phyloP scores from a whole-genome alignment of 2,888 invertebrate species.

The Drosophila ustulata region DNA sequence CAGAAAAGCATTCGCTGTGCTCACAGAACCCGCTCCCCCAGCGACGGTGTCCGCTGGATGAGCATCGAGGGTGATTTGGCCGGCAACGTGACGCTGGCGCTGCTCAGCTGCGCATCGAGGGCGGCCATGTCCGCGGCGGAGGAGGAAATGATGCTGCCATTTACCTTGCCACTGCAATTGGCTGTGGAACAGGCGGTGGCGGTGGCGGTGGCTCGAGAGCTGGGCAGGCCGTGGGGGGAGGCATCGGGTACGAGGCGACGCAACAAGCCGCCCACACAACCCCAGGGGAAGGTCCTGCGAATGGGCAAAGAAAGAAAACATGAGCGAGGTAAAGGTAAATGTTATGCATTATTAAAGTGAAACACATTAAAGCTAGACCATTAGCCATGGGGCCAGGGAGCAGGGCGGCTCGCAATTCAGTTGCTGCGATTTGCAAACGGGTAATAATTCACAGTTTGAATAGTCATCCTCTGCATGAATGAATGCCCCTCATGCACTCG shows the following conservation, averaged over 20 bases:
- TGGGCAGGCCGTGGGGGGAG: constrained; percentile 85
- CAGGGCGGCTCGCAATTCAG: neutral
- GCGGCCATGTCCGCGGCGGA: constrained; percentile 59
- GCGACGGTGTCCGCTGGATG: constrained; percentile 83
- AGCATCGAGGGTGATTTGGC: constrained; percentile 83
- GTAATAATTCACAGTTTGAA: constrained; percentile 56
- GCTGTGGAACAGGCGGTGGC: constrained; percentile 12
- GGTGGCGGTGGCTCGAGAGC: constrained; percentile 25
- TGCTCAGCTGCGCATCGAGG: constrained; percentile 68
- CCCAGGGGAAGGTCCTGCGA: constrained; percentile 91
- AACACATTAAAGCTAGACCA: constrained; percentile 75
- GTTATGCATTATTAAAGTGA: constrained; percentile 76
- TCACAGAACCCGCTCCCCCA: constrained; percentile 85
- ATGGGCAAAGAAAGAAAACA: constrained; percentile 19
- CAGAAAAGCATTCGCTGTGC: constrained; percentile 1
- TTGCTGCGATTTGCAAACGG: constrained; percentile 41
- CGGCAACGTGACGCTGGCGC: constrained; percentile 70
- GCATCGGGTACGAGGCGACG: constrained; percentile 89
- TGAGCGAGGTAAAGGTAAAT: constrained; percentile 41
- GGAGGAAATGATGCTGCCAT: constrained; percentile 36
- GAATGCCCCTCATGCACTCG: constrained; percentile 21
- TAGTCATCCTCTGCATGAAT: constrained; percentile 29
- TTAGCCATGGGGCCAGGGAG: constrained; percentile 53
- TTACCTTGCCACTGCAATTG: constrained; percentile 29
- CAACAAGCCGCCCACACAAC: constrained; percentile 88